Base-by-base conservation (phyloP, 2,797 vertebrate species). In the Columba guinea region DNA sequence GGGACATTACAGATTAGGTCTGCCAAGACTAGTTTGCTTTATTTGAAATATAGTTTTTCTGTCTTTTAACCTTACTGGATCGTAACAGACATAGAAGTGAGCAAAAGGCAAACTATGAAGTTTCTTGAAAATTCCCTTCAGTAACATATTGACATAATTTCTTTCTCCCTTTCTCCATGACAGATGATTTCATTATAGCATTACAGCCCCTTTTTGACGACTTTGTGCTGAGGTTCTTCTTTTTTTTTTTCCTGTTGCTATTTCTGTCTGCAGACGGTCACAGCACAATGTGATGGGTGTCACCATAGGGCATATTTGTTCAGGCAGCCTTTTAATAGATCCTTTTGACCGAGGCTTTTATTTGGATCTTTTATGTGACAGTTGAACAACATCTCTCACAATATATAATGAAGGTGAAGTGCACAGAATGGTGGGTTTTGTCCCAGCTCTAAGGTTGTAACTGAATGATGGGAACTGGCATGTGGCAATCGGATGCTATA, bases 281-380 rank as follows among this genome's bases (percentile, higher is more conserved):
- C 62, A 79, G 64, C 34, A 62, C 30, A 49, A 26, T 7, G 8
- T 83, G 82, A 41, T 83, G 15, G 11, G 7, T 95, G 46, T 87
- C 44, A 46, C 27, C 52, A 62, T 6, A 65, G 65, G 48, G 46
- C 56, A 77, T 20, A 24, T 87, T 84, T 89, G 15, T 94, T 94
- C 76, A 87, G 53, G 48, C 62, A 77, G 49, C 46, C 78, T 93
- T 90, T 94, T 90, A 83, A 76, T 55, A 89, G 53, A n/a, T 71
- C 20, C 56, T 95, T 83, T 95, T 96, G 37, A 63, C 76, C 63
- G 21, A 84, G 53, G 44, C 17, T 94, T 95, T 94, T 93, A 90
- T 80, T 16, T 95, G 80, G 49, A 34, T 91, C 30, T 92, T 89
- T 86, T 75, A n/a, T 46, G 30, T 73, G 58, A 39, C 37, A 53